These are phyloP conservation scores for Florisuga fusca DNA, from an alignment of 2,797 vertebrate species.

Conservation along the genomic window DNA sequence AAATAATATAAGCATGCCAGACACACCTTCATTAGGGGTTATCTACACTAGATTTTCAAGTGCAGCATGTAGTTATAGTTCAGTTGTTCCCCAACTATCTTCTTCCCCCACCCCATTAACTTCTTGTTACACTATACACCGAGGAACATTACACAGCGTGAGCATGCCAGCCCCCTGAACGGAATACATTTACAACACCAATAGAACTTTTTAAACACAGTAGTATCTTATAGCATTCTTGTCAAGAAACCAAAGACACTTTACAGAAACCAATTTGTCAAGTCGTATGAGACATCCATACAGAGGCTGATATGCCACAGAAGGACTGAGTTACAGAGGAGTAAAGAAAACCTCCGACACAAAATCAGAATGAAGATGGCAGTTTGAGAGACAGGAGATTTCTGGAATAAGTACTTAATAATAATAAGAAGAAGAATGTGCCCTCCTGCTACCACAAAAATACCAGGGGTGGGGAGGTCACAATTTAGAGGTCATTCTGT, in stretches of 20 bases:
- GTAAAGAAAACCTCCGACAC: neutral
- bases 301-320: neutral
- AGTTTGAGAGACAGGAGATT: neutral
- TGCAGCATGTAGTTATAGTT: neutral
- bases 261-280: neutral
- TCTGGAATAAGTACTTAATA: neutral
- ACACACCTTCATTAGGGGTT: neutral
- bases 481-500: neutral
- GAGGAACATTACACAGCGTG: neutral
- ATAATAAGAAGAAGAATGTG: neutral
- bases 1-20: neutral
- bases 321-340: neutral
- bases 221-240: neutral
- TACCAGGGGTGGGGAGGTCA: fast-evolving
- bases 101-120: neutral
- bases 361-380: neutral
- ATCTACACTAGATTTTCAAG: neutral
- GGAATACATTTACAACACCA: neutral
- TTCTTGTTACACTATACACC: neutral
- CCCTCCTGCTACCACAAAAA: neutral
- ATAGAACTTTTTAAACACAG: neutral
- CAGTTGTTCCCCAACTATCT: neutral
- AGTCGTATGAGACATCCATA: neutral
- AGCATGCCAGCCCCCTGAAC: neutral
- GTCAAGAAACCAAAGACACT: neutral